Conservation (phyloP, 2,797 vertebrate species). For the Adelosebastes latens region DNA sequence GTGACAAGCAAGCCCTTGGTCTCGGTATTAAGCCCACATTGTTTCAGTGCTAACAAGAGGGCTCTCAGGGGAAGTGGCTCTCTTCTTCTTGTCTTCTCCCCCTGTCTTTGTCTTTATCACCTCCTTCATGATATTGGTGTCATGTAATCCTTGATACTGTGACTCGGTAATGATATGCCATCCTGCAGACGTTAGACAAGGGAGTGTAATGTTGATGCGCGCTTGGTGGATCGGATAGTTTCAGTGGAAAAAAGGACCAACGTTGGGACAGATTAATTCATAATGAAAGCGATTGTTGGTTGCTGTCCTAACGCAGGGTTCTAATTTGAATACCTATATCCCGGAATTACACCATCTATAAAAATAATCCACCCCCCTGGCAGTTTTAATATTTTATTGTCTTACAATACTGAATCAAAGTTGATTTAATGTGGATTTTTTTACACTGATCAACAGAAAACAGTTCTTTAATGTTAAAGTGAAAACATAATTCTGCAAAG, state of each 20-base stretch:
- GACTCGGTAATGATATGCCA: constrained; percentile 37
- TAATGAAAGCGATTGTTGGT: background rate
- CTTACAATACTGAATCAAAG: background rate
- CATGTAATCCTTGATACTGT: constrained; percentile 61
- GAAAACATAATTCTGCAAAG: background rate
- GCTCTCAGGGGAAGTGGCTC: constrained; percentile 56
- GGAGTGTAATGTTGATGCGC: constrained; percentile 20
- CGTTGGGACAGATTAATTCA: background rate
- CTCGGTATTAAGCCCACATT: constrained; percentile 69
- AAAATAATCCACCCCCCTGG: background rate
- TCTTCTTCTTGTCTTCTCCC: constrained; percentile 48
- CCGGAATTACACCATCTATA: background rate
- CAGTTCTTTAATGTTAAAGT: background rate
- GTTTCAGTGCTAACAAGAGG: constrained; percentile 72
- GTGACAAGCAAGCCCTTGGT: constrained; percentile 67
- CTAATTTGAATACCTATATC: background rate
- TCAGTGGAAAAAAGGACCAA: background rate
- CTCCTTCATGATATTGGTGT: constrained; percentile 58
- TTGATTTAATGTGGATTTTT: background rate
- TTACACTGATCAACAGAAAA: background rate
- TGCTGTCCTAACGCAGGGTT: background rate
- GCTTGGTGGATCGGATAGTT: background rate
- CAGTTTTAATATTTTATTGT: background rate
- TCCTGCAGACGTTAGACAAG: constrained; percentile 10
- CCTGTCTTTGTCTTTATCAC: constrained; percentile 61